These are phyloP conservation scores for Dysdera silvatica DNA, from an alignment of 1,140 invertebrate species.

Conservation along the genomic window DNA sequence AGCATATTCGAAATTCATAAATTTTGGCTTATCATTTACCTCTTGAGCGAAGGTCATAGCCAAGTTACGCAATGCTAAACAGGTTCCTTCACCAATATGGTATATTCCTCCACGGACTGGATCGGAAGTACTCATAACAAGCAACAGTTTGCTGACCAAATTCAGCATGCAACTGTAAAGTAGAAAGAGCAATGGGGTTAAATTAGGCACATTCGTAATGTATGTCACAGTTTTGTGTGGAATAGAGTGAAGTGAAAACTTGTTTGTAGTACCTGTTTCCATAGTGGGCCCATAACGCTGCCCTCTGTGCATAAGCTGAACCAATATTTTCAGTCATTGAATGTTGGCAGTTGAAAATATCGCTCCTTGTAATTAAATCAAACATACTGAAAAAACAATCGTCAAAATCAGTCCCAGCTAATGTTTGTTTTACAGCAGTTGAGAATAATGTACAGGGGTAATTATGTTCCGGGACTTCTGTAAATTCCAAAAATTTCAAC, in stretches of 20 bases:
- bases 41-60: slow-evolving; percentile 55
- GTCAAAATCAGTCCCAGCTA: too few species aligned
- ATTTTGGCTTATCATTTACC: too few species aligned
- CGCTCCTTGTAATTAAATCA: slow-evolving; percentile 70
- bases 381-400: slow-evolving; percentile 49
- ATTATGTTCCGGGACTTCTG: too few species aligned
- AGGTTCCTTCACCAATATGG: slow-evolving; percentile 60
- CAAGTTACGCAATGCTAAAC: slow-evolving; percentile 61
- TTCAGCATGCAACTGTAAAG: slow-evolving; percentile 54
- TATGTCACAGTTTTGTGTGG: too few species aligned
- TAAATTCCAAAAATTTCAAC: too few species aligned
- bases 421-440: neutral
- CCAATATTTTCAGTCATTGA: slow-evolving; percentile 70
- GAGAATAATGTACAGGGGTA: too few species aligned
- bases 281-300: slow-evolving; percentile 75
- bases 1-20: too few species aligned
- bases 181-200: too few species aligned
- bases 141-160: slow-evolving; percentile 64
- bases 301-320: slow-evolving; percentile 65
- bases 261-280: slow-evolving; percentile 59
- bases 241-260: neutral
- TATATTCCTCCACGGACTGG: slow-evolving; percentile 48
- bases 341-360: slow-evolving; percentile 73
- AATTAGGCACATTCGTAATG: too few species aligned
- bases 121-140: slow-evolving; percentile 61